Evolutionary conservation across 2,797 vertebrate genomes (phyloP).

Genomic region (Coracias cyanogaster): DNA sequence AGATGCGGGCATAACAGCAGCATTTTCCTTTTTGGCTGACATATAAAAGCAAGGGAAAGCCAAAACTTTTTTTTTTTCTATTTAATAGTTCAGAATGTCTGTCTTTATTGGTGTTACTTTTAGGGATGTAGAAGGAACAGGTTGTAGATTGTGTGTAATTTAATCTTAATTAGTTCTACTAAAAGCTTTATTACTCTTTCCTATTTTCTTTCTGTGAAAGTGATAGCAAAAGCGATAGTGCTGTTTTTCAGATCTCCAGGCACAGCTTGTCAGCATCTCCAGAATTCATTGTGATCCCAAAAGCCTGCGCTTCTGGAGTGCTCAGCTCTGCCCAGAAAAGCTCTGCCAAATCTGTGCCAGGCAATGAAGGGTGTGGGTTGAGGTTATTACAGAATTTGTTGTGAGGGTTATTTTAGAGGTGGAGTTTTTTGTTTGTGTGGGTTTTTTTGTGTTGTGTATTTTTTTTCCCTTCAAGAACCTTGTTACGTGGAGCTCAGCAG

Average conservation of each 20-base stretch:
- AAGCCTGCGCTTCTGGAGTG: not conserved
- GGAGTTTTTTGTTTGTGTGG: not conserved
- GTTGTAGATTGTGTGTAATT: slow-evolving; percentile 31
- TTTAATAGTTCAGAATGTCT: not conserved
- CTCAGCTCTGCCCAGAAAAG: not conserved
- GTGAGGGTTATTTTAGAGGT: not conserved
- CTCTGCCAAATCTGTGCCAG: not conserved
- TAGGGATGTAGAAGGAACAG: not conserved
- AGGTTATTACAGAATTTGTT: not conserved
- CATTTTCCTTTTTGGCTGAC: not conserved
- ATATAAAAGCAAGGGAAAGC: not conserved
- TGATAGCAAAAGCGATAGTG: not conserved
- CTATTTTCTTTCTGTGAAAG: not conserved
- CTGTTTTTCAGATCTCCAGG: not conserved
- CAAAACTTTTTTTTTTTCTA: not conserved
- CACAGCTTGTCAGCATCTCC: not conserved
- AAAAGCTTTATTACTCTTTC: slow-evolving; percentile 18
- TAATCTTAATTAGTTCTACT: slow-evolving; percentile 53
- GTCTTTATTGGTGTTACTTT: not conserved
- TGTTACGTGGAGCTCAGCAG: not conserved
- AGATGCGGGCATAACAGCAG: accelerated
- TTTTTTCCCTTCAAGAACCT: not conserved
- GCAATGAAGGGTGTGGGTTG: not conserved
- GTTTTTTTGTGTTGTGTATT: not conserved
- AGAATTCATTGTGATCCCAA: not conserved